Conservation (phyloP, 1,140 invertebrate species). For the Heliconius nattereri region DNA sequence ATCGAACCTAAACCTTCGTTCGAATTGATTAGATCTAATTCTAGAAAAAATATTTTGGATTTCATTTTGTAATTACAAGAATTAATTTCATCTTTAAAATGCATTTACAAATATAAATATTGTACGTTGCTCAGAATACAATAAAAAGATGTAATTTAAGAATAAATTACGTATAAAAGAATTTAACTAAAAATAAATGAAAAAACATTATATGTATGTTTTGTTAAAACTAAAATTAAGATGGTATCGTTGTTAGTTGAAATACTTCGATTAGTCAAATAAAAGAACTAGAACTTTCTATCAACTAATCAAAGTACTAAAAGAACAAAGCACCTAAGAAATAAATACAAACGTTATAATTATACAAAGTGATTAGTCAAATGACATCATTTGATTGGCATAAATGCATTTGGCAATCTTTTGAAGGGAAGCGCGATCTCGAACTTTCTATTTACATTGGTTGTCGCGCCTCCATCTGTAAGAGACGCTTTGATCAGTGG, state of each 20-base stretch:
- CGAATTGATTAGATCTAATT: no score
- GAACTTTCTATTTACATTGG: constrained; percentile 58
- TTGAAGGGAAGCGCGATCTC: neutral
- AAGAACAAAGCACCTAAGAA: constrained; percentile 18
- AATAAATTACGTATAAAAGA: neutral
- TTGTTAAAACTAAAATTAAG: constrained; percentile 1
- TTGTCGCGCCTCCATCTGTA: constrained; percentile 54
- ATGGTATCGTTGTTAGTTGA: constrained; percentile 31
- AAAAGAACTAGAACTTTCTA: constrained; percentile 15
- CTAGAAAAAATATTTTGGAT: no score
- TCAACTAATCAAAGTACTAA: neutral
- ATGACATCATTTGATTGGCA: constrained; percentile 30
- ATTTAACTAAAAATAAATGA: neutral
- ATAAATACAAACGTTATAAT: constrained; percentile 4
- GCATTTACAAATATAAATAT: no score
- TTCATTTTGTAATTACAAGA: no score
- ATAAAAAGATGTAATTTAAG: neutral
- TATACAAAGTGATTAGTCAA: neutral
- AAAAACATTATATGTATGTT: neutral
- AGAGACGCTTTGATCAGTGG: constrained; percentile 22
- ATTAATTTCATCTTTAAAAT: no score
- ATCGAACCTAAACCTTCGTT: no score
- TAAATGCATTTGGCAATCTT: constrained; percentile 36
- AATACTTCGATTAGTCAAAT: constrained; percentile 27
- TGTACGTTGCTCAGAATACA: neutral